Evolutionary conservation across 1,140 invertebrate species (phyloP).

Genomic region (Magallana gigas): DNA sequence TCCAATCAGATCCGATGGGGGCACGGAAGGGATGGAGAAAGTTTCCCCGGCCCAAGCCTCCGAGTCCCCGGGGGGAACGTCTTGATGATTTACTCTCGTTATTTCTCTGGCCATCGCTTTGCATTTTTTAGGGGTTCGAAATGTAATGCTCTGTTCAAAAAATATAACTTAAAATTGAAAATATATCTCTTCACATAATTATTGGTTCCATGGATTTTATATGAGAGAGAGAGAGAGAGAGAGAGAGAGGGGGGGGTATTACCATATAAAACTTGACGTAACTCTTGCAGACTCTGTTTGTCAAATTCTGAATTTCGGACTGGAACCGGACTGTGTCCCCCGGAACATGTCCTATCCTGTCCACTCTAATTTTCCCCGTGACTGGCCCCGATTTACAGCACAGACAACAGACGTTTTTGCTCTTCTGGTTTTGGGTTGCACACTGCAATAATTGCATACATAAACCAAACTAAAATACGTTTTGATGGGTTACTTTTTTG

Average conservation of each 20-base stretch:
- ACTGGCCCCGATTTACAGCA: constrained; percentile 71
- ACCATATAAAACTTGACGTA: constrained; percentile 55
- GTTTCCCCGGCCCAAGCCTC: neutral
- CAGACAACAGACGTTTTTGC: constrained; percentile 64
- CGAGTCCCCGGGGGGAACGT: neutral
- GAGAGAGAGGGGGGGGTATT: neutral
- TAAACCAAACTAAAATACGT: neutral
- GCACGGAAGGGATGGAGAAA: neutral
- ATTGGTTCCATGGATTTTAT: too few species aligned
- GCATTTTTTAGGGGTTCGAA: neutral
- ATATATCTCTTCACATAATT: too few species aligned
- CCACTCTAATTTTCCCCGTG: constrained; percentile 56
- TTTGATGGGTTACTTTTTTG: neutral
- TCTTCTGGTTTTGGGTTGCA: neutral
- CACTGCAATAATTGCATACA: neutral
- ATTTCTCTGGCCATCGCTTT: neutral
- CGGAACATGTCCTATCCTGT: constrained; percentile 64
- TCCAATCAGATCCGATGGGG: neutral
- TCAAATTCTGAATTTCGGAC: constrained; percentile 62
- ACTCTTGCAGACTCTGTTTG: constrained; percentile 45
- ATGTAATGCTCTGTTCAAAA: neutral
- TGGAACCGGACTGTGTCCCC: constrained; percentile 64
- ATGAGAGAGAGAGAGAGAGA: too few species aligned
- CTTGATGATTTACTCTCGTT: neutral
- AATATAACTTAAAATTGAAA: too few species aligned